Conservation (phyloP, 2,888 invertebrate species). For the Litoditis marina region DNA sequence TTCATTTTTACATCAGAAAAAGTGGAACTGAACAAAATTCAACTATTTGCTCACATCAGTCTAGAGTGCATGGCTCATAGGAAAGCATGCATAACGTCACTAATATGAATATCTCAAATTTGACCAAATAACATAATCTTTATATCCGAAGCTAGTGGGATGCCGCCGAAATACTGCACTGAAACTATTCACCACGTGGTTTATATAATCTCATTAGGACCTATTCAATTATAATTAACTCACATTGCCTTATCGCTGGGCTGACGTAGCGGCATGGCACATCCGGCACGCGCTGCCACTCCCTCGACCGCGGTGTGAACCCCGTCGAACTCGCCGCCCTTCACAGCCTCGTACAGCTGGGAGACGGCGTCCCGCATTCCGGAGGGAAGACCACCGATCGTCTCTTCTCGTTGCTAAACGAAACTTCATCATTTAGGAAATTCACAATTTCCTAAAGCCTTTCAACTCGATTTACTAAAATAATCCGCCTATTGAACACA, state of each 20-base stretch:
- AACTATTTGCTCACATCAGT: too few species aligned
- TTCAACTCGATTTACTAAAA: background rate
- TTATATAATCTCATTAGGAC: too few species aligned
- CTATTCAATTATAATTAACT: slow-evolving; percentile 1
- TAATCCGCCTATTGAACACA: background rate
- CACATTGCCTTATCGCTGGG: slow-evolving; percentile 50
- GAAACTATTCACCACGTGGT: too few species aligned
- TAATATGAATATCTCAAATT: too few species aligned
- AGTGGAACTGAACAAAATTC: too few species aligned
- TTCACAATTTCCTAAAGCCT: too few species aligned
- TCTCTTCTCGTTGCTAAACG: slow-evolving; percentile 30
- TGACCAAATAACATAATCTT: too few species aligned
- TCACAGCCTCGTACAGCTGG: slow-evolving; percentile 20
- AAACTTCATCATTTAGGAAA: background rate
- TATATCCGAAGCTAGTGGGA: too few species aligned
- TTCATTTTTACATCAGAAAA: too few species aligned
- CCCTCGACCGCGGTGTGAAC: slow-evolving; percentile 12
- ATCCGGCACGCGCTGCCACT: slow-evolving; percentile 5
- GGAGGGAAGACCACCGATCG: slow-evolving; percentile 23
- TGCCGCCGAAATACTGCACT: too few species aligned
- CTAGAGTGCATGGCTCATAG: too few species aligned
- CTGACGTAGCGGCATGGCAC: slow-evolving; percentile 16
- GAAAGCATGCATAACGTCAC: too few species aligned
- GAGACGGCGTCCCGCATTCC: slow-evolving; percentile 21
- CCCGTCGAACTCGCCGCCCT: slow-evolving; percentile 7